Percentiles rank a stretch among this genome's conserved stretches.
These are phyloP conservation scores for Andrena praecox DNA, from an alignment of 2,888 invertebrate genomes.

Conservation along the genomic window DNA sequence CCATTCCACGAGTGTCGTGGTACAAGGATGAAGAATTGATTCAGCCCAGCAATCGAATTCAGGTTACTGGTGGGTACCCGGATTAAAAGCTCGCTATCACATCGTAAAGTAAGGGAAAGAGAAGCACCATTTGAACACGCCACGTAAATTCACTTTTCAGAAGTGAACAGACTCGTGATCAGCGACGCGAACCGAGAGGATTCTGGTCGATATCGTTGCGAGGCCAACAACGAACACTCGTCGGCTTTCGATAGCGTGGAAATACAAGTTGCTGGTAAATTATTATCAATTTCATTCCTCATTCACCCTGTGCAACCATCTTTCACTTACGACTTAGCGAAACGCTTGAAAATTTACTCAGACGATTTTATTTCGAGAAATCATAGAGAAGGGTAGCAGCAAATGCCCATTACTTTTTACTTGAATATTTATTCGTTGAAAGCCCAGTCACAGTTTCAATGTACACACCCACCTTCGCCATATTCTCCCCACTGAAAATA, in stretches of 20 bases:
- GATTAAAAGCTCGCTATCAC: neutral
- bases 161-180: conserved; percentile 90
- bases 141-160: conserved; percentile 81
- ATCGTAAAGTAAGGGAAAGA: neutral
- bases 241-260: conserved; percentile 88
- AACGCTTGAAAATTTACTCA: too few relatives aligned
- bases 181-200: conserved; percentile 88
- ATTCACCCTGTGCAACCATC: neutral
- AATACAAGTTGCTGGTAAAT: conserved; percentile 91
- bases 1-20: conserved; percentile 92
- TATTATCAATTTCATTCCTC: neutral
- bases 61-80: conserved; percentile 88
- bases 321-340: too few relatives aligned
- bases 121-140: neutral
- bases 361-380: too few relatives aligned
- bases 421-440: too few relatives aligned
- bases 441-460: too few relatives aligned
- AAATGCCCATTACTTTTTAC: too few relatives aligned
- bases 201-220: conserved; percentile 93
- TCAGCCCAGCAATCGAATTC: conserved; percentile 86
- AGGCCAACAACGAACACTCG: conserved; percentile 91
- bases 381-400: too few relatives aligned
- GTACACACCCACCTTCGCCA: too few relatives aligned
- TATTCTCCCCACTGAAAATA: too few relatives aligned
- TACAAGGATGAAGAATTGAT: conserved; percentile 90